These are phyloP conservation scores for Marasmarcha lunaedactyla DNA, from an alignment of 2,888 invertebrate species.

Conservation along the genomic window DNA sequence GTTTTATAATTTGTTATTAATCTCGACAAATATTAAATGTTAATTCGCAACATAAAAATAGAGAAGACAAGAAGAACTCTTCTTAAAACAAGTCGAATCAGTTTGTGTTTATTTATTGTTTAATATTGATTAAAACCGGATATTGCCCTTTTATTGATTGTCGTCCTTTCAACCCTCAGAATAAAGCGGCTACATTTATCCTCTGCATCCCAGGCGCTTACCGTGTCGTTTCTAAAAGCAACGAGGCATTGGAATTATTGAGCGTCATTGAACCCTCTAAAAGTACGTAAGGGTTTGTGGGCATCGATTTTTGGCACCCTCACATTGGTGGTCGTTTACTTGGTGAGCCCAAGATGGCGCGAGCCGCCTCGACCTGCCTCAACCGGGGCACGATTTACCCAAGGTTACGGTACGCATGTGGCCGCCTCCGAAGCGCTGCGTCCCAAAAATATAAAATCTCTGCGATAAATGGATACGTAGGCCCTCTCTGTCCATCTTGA, in stretches of 20 bases:
- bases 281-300: conserved; percentile 43
- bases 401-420: conserved; percentile 57
- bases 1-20: too few species aligned
- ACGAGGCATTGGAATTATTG: neutral
- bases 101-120: too few species aligned
- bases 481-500: conserved; percentile 27
- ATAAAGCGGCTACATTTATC: too few species aligned
- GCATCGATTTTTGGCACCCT: conserved; percentile 67
- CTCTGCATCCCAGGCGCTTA: too few species aligned
- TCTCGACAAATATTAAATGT: too few species aligned
- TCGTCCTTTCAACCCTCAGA: too few species aligned
- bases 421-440: conserved; percentile 30
- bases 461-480: conserved; percentile 35
- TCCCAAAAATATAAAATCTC: conserved; percentile 25
- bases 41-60: too few species aligned
- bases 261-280: conserved; percentile 32
- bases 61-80: too few species aligned
- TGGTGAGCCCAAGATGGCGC: conserved; percentile 49
- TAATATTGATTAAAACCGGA: too few species aligned
- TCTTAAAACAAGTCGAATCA: too few species aligned
- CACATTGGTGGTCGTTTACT: conserved; percentile 37
- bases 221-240: too few species aligned
- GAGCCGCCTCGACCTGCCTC: conserved; percentile 54
- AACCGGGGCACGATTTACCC: conserved; percentile 36
- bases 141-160: too few species aligned